These are phyloP conservation scores for Sphenopsis melanotis DNA, from an alignment of 2,797 vertebrate species.

Conservation along the genomic window DNA sequence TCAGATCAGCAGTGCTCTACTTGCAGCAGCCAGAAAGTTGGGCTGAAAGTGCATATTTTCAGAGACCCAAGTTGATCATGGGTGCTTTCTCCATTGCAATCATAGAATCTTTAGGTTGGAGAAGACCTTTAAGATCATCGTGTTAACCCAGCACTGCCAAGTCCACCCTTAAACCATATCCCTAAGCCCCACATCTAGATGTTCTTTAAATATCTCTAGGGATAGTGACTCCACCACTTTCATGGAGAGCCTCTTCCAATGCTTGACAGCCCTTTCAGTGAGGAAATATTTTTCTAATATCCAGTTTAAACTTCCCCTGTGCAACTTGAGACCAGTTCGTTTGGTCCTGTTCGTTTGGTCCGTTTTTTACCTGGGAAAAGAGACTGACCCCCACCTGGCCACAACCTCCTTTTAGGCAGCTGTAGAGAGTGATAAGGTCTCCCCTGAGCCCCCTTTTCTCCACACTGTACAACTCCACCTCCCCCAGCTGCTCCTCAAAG, in stretches of 20 bases:
- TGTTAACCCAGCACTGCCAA: neutral
- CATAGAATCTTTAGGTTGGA: neutral
- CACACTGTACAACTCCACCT: neutral
- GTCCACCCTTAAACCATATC: neutral
- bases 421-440: neutral
- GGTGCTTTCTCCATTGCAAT: neutral
- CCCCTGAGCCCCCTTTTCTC: neutral
- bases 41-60: neutral
- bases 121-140: neutral
- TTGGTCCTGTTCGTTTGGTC: neutral
- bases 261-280: neutral
- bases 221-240: neutral
- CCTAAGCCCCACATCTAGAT: neutral
- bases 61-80: neutral
- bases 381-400: fast-evolving
- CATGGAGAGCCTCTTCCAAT: neutral
- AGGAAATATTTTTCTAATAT: neutral
- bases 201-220: neutral
- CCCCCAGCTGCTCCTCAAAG: neutral
- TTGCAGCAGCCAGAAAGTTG: neutral
- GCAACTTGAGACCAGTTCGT: neutral
- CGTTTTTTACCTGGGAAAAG: neutral
- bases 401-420: neutral
- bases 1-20: neutral
- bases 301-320: neutral